phyloP scores from a whole-genome alignment of 1,140 invertebrate genomes.

The Pemphigus obesinymphae region DNA sequence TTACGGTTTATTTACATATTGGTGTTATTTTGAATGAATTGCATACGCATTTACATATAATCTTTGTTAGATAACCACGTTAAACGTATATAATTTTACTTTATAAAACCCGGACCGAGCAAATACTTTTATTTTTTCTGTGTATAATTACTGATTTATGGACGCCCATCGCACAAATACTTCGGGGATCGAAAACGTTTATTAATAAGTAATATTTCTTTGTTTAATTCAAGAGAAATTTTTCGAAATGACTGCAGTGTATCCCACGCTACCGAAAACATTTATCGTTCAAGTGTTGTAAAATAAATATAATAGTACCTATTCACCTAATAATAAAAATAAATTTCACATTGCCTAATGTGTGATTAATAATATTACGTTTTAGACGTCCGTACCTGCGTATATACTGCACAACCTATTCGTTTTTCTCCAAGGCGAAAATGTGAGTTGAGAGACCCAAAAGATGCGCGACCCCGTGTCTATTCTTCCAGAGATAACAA shows the following conservation, averaged over 20 bases:
- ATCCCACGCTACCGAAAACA: slow-evolving; percentile 23
- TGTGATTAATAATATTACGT: neutral
- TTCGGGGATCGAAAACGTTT: neutral
- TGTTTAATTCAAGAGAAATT: slow-evolving; percentile 19
- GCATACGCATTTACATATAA: neutral
- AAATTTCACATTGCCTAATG: slow-evolving; percentile 6
- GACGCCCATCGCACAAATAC: neutral
- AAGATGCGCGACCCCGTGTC: neutral
- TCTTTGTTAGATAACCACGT: neutral
- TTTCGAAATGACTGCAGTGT: neutral
- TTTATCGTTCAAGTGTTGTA: neutral
- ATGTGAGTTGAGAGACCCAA: neutral
- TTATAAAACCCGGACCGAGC: neutral
- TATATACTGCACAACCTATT: neutral
- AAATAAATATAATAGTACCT: no score
- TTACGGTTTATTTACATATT: no score
- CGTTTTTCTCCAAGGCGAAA: neutral
- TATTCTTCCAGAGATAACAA: neutral
- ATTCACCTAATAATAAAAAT: neutral
- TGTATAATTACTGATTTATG: neutral
- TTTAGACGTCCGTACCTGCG: neutral
- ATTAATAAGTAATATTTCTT: neutral
- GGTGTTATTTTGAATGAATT: neutral
- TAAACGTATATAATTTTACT: neutral
- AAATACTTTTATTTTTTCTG: neutral